These are phyloP conservation scores for Hirtodrosophila confusa DNA, from an alignment of 2,888 invertebrate species.

Conservation along the genomic window DNA sequence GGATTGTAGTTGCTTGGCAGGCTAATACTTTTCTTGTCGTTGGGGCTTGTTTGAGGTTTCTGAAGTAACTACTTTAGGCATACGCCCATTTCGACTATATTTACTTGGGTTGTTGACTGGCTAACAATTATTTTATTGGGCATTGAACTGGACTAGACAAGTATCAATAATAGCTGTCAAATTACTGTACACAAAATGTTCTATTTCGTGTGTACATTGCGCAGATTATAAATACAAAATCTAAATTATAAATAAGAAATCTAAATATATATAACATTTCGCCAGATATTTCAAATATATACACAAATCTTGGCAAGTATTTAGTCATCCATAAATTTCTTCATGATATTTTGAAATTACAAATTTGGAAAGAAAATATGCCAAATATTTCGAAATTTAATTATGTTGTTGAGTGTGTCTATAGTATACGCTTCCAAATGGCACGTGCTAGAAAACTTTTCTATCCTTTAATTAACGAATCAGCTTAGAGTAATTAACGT, in stretches of 20 bases:
- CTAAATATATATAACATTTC: neutral
- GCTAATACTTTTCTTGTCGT: conserved; percentile 1
- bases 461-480: neutral
- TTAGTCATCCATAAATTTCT: neutral
- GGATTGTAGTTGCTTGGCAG: conserved; percentile 3
- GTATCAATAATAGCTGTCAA: neutral
- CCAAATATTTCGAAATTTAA: neutral
- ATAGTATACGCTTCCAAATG: neutral
- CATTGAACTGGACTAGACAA: conserved; percentile 21
- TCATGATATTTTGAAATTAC: neutral
- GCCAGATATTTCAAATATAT: too few relatives aligned
- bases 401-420: neutral
- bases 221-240: conserved; percentile 8
- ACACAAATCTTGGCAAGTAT: too few relatives aligned
- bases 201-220: neutral
- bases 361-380: neutral
- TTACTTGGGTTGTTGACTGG: conserved; percentile 24
- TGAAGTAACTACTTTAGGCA: conserved; percentile 4
- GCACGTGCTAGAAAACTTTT: conserved; percentile 12
- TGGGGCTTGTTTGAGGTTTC: conserved; percentile 9
- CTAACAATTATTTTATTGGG: conserved; percentile 29
- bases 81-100: conserved; percentile 17
- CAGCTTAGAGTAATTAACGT: conserved; percentile 6
- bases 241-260: conserved; percentile 12
- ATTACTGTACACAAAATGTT: too few relatives aligned